Evolutionary conservation across 2,113 vertebrate species (phyloP), one percentile per base, ranked within the genome.

Genomic region (Psammodynastes pulverulentus): DNA sequence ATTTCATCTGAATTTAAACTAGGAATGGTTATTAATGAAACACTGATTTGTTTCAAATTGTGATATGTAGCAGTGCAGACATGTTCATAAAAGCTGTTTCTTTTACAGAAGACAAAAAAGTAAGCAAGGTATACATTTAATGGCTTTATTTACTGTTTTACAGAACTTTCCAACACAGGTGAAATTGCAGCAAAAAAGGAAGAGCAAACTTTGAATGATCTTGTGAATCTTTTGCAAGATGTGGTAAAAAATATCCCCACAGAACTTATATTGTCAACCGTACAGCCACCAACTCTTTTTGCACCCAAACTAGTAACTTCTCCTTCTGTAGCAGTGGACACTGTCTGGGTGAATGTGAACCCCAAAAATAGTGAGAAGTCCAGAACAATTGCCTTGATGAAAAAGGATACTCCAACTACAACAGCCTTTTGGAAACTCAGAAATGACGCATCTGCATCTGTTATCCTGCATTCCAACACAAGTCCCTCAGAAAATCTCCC

Each of bases 391-490:
- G 0, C 23, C 3, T 0, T 23, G 54, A 2, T 9, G 1, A 15
- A 13, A 12, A 46, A 0, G 23, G 6, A 24, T 26, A 0, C n/a
- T 46, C 23, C 52, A 21, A 91, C 90, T 10, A 9, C 43, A 3
- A 94, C 93, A 0, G 5, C 93, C 0, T 90, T 91, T 92, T 91
- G 90, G 94, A 90, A 84, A 0, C 84, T 93, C 91, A 93, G 67
- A 10, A 91, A 93, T 43, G 96, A 90, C 67, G 94, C 91, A 9
- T 87, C 84, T 2, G 0, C 95, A 48, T 94, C 95, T 49, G 9
- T 95, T 26, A 79, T 89, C 94, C 89, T 95, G 12, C 94, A 7
- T 39, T 0, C 89, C 5, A 43, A 91, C 1, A 89, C 90, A n/a
- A 85, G 94, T 0, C 58, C 46, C 19, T 39, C n/a, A 62, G 90